Conservation (phyloP, 2,797 vertebrate species). For the Scomberomorus guttatus region DNA sequence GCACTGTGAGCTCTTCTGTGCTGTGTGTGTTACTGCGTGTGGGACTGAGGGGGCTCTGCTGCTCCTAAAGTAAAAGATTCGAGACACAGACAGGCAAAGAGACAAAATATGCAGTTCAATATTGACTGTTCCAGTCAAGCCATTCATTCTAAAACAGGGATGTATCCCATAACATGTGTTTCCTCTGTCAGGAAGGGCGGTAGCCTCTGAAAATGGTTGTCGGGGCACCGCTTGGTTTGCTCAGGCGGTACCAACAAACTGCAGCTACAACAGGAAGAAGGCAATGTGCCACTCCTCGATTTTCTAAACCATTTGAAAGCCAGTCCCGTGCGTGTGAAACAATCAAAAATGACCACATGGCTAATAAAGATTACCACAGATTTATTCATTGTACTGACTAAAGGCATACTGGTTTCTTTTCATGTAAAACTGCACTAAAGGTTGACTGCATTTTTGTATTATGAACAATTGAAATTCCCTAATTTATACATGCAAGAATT, state of each 20-base stretch:
- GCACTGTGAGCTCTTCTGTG: conserved; percentile 3
- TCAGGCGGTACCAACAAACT: conserved; percentile 43
- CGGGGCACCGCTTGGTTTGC: conserved; percentile 17
- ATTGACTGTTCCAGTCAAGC: conserved; percentile 39
- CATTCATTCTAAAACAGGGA: conserved; percentile 46
- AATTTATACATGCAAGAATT: neutral
- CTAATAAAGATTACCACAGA: conserved; percentile 27
- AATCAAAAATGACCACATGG: conserved; percentile 4
- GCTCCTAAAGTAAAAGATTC: neutral
- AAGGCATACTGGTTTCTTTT: conserved; percentile 4
- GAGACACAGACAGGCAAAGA: conserved; percentile 8
- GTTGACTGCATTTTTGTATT: neutral
- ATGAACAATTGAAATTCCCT: neutral
- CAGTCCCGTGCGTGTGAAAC: neutral
- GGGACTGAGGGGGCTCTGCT: neutral
- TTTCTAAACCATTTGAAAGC: neutral
- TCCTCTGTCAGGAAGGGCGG: conserved; percentile 79
- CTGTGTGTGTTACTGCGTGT: conserved; percentile 21
- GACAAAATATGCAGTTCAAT: conserved; percentile 33
- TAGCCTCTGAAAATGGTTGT: conserved; percentile 20
- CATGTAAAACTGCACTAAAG: neutral
- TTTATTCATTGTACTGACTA: neutral
- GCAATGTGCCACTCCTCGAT: conserved; percentile 20
- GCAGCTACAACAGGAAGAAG: conserved; percentile 46
- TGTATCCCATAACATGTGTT: conserved; percentile 64